These are phyloP conservation scores for Paedocypris micromegethes DNA, from an alignment of 2,797 vertebrate species.

Conservation along the genomic window DNA sequence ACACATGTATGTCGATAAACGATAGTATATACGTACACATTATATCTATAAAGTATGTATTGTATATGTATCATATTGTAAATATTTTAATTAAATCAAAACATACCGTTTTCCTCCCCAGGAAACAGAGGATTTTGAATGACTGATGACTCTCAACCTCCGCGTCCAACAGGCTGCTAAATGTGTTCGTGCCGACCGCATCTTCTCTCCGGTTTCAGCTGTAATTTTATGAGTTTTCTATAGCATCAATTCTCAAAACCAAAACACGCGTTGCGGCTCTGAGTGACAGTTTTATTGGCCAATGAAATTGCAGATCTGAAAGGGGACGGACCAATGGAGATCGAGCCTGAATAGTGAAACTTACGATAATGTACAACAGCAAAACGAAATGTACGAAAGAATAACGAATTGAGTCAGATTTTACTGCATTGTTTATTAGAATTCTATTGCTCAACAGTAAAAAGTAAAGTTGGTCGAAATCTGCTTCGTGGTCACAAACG, in stretches of 20 bases:
- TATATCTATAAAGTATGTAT: too few species aligned
- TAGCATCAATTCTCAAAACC: slow-evolving; percentile 62
- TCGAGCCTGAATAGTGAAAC: slow-evolving; percentile 45
- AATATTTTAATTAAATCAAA: slow-evolving; percentile 4
- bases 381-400: too few species aligned
- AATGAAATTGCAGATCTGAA: slow-evolving; percentile 36
- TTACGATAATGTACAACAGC: slow-evolving; percentile 8
- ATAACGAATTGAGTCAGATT: too few species aligned
- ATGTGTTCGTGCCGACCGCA: slow-evolving; percentile 58
- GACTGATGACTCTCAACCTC: slow-evolving; percentile 47
- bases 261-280: slow-evolving; percentile 41
- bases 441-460: too few species aligned
- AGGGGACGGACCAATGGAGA: slow-evolving; percentile 55
- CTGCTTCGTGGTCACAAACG: too few species aligned
- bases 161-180: slow-evolving; percentile 48
- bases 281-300: slow-evolving; percentile 58
- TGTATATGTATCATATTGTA: background rate
- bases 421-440: too few species aligned
- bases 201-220: slow-evolving; percentile 51
- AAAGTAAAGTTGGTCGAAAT: too few species aligned
- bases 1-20: too few species aligned
- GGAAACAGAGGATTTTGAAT: slow-evolving; percentile 30
- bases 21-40: too few species aligned
- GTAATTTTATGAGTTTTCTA: slow-evolving; percentile 44
- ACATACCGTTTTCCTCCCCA: slow-evolving; percentile 57